Base-by-base conservation (phyloP, 2,888 invertebrate genomes). In the Dyspetes luteomarginatus region DNA sequence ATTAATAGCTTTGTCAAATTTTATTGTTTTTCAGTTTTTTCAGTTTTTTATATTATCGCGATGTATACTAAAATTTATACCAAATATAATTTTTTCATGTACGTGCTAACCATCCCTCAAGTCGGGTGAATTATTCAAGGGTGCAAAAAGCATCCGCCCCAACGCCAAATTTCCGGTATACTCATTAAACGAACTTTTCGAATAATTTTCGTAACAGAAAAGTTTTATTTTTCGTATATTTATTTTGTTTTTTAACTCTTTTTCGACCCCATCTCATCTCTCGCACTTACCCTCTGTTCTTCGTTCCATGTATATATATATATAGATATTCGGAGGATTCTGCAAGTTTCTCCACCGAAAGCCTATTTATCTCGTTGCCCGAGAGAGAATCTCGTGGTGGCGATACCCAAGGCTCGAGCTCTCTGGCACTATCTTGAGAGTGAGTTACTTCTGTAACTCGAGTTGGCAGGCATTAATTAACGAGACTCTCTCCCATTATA, bases 391-490 rank as follows among this genome's bases (percentile, higher is more conserved):
- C 36, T 41, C 12, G 24, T 28, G 65, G 65, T 67, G 56, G 64
- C 67, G 41, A 48, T 48, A 17, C 17, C 55, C 58, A 50, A 28
- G 24, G 69, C 45, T 65, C 36, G 43, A 77, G 74, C 67, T 36
- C 17, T 15, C 45, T 24, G 36, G 36, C 36, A 62, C 28, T 55
- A 71, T 56, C 64, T 28, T 7, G 41, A 45, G 50, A 58, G 48
- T 58, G 64, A 77, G 77, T 73, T 77, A 73, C 68, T 78, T 78
- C 73, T 48, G 58, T 78, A 81, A 78, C 74, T 81, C 65, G 60
- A 74, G 77, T 74, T 65, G 69, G 74, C 78, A 52, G 58, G 36
- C 36, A 45, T 60, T 81, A 81, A 81, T 81, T 78, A 78, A 81
- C 81, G 69, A 60, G 64, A 3, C 74, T 3, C 36, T 36, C 15